phyloP scores from a whole-genome alignment of 2,113 vertebrate species.

The Cynocephalus volans region DNA sequence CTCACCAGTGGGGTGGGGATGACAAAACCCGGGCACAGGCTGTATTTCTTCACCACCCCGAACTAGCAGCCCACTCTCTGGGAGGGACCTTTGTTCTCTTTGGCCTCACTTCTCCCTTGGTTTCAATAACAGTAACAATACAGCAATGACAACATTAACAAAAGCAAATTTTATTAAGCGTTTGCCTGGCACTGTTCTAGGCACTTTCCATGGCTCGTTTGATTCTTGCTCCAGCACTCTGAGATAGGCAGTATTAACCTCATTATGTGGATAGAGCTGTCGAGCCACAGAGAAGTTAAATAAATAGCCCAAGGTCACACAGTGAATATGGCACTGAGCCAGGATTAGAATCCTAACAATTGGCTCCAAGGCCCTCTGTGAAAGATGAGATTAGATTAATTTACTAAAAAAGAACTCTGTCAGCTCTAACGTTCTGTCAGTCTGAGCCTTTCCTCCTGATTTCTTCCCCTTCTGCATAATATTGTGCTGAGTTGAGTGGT shows the following conservation, averaged over 20 bases:
- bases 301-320: not conserved
- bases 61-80: not conserved
- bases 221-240: not conserved
- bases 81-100: not conserved
- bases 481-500: not conserved
- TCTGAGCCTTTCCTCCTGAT: not conserved
- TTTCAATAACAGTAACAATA: not conserved
- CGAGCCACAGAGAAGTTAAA: not conserved
- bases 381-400: not conserved
- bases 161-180: not conserved
- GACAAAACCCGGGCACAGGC: accelerated
- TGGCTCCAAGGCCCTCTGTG: not conserved
- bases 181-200: not conserved
- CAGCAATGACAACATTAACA: not conserved
- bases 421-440: not conserved
- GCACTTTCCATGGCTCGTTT: not conserved
- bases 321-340: accelerated
- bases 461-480: not conserved
- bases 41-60: too few species aligned
- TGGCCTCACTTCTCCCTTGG: not conserved
- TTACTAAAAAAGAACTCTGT: not conserved
- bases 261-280: accelerated
- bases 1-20: too few species aligned
- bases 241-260: not conserved
- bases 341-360: not conserved